These are phyloP conservation scores for Datnioides undecimradiatus DNA, from an alignment of 2,113 vertebrate genomes.

Conservation along the genomic window DNA sequence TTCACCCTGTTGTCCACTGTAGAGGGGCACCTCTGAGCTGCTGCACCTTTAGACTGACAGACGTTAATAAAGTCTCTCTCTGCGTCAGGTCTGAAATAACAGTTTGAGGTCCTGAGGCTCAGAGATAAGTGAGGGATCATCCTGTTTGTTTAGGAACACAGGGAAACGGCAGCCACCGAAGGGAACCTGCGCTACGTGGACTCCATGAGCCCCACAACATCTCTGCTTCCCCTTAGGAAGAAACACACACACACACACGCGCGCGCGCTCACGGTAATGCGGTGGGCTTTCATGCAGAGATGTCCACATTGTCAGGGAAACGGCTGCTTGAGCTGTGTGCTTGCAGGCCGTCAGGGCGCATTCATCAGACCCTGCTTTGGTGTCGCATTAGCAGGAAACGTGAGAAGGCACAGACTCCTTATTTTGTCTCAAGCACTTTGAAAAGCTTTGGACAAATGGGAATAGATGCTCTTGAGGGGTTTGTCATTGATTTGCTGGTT, in stretches of 20 bases:
- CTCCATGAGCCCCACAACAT: conserved; percentile 1
- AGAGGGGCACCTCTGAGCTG: neutral
- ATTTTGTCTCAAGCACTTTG: conserved; percentile 24
- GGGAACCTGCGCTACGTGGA: conserved; percentile 22
- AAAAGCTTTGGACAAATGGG: neutral
- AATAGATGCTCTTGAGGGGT: neutral
- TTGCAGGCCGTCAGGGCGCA: neutral
- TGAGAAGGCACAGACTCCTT: conserved; percentile 18
- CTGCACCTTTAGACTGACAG: conserved; percentile 26
- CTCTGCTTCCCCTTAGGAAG: neutral
- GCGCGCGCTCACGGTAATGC: too few relatives aligned
- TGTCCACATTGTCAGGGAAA: neutral
- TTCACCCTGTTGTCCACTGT: too few relatives aligned
- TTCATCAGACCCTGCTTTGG: conserved; percentile 2
- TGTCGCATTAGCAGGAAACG: conserved; percentile 20
- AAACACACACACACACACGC: conserved; percentile 19
- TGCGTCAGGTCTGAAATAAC: conserved; percentile 56
- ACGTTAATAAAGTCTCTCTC: conserved; percentile 16
- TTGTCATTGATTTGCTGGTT: neutral
- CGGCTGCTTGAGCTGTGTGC: neutral
- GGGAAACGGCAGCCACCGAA: conserved; percentile 29
- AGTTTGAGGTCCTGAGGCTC: conserved; percentile 18
- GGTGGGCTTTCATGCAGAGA: neutral
- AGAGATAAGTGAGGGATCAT: conserved; percentile 48
- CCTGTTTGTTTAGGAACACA: conserved; percentile 57